Base-by-base conservation (phyloP, 2,888 invertebrate genomes). In the Pristionchus entomophagus region DNA sequence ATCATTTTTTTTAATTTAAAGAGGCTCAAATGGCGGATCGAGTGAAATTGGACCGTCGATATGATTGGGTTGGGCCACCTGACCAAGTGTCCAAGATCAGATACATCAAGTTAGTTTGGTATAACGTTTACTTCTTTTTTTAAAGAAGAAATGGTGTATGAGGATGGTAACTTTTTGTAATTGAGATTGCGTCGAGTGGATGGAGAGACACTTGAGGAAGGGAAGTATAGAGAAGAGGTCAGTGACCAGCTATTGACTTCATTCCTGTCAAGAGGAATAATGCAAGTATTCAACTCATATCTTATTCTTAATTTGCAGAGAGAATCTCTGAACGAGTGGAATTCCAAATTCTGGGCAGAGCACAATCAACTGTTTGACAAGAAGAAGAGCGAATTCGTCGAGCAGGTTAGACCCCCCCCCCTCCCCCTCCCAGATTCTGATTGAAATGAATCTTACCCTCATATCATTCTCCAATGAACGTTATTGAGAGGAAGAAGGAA, bases 21-120 rank as follows among this genome's bases (percentile, higher is more conserved):
- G n/a, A n/a, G n/a, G n/a, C n/a, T n/a, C n/a, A 83, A 45, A 85
- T 86, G 86, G 87, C 83, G 49, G 88, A 88, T 53, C 86, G 89
- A 53, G 87, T 89, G n/a, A 82, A 88, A 51, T 88, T 92, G 87
- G 92, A 92, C 84, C 84, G 89, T 19, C 87, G 92, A 45, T 92
- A 89, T 86, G 92, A 92, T 85, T 92, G 92, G 92, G 92, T 92
- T 62, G 92, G 92, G 22, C 92, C 92, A n/a, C 90, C 92, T 38
- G 91, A 92, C 87, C 86, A 80, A 35, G 38, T 89, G 5, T 92
- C 92, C 35, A 92, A 91, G 86, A 92, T 92, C 85, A 86, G 92
- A 73, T 88, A 89, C 32, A 91, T 92, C 26, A 91, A 87, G 91
- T 91, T 45, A 82, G 87, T 51, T 86, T 10, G 38, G 10, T 49